Base-by-base conservation (phyloP, 1,140 invertebrate genomes). In the Trichogramma pretiosum region DNA sequence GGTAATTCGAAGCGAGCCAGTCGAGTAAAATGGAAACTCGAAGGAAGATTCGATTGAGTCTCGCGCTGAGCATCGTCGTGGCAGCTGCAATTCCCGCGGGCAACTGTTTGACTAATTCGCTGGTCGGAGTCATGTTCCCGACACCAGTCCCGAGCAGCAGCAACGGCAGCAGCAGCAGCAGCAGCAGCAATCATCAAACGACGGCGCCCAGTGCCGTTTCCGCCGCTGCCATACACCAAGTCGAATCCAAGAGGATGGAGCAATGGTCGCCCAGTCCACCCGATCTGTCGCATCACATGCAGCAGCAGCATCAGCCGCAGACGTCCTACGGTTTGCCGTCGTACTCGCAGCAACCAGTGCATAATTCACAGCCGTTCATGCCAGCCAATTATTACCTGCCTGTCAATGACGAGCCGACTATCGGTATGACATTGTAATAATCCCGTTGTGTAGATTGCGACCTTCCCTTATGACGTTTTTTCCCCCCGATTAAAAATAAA, bases 311-410 rank as follows among this genome's bases (percentile, higher is more conserved):
- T 5, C 34, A 5, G 16, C 5, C 7, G 34, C 34, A 36, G 7
- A 18, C 14, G 11, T 33, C 41, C 30, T 9, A 33, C 19, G 10
- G 3, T 23, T 19, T 21, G 21, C 35, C 8, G 36, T n/a, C 18
- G 23, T n/a, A n/a, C 19, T 19, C 35, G n/a, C n/a, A n/a, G n/a
- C n/a, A n/a, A n/a, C n/a, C 35, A 13, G 0, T 18, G 13, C 33
- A 16, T 34, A 28, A 9, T 33, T 43, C 47, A 17, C 59, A 53
- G 13, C 46, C 56, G 30, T 44, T 45, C 7, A 5, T 56, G 24
- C 52, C 59, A 11, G 37, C 46, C 33, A 58, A 53, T 55, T 56
- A 62, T 55, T 64, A 58, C 53, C 40, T 60, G 13, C 46, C 53
- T 5, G 59, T 61, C 62, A 49, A 41, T 33, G n/a, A 14, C 38